These are phyloP conservation scores for Pontoporia blainvillei DNA, from an alignment of 2,113 vertebrate species.

Conservation along the genomic window DNA sequence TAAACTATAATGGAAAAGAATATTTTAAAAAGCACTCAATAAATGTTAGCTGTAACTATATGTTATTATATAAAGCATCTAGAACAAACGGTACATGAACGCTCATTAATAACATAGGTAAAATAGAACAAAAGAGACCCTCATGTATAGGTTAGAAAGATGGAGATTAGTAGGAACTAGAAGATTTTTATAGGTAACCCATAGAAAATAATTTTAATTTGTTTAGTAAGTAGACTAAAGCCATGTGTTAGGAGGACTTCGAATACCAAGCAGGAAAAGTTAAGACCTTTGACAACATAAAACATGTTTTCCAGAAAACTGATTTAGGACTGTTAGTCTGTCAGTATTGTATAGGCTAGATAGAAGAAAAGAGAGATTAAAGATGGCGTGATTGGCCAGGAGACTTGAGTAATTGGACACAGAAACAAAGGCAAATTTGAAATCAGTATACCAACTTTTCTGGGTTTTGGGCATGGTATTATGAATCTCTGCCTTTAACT, in stretches of 20 bases:
- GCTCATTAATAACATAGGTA: not conserved
- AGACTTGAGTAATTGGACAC: not conserved
- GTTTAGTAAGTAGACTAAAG: not conserved
- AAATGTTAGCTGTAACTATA: not conserved
- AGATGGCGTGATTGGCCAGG: not conserved
- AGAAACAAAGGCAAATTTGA: not conserved
- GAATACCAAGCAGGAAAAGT: not conserved
- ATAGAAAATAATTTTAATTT: not conserved
- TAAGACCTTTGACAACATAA: not conserved
- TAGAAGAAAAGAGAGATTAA: not conserved
- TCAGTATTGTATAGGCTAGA: not conserved
- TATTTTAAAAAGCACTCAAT: not conserved
- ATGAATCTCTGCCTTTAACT: not conserved
- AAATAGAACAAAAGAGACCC: not conserved
- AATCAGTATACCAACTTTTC: not conserved
- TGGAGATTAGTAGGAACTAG: not conserved
- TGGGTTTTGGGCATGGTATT: not conserved
- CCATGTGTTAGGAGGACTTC: not conserved
- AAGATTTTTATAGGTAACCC: not conserved
- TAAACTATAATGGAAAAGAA: not conserved
- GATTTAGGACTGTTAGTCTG: not conserved
- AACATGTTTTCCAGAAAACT: not conserved
- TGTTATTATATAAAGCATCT: not conserved
- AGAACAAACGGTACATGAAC: not conserved
- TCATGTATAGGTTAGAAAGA: not conserved